Conservation (phyloP, 1,140 invertebrate species). For the Drosophila guanche region DNA sequence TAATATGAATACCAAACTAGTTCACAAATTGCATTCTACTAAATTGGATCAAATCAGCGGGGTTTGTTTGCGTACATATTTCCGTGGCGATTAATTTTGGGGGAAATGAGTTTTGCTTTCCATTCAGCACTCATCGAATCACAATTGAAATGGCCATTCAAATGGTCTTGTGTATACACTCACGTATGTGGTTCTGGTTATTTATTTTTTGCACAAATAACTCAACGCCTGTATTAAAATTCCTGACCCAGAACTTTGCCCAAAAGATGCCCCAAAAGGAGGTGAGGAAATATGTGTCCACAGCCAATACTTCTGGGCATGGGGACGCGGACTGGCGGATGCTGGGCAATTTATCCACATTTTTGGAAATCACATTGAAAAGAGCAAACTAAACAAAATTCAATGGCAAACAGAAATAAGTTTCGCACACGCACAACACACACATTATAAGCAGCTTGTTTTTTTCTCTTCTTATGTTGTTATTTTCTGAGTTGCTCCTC, state of each 20-base stretch:
- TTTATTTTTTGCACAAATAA: conserved; percentile 15
- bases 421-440: not conserved
- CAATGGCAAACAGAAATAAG: conserved; percentile 5
- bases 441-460: conserved; percentile 16
- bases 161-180: not conserved
- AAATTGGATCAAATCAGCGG: conserved; percentile 21
- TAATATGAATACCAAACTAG: too few species aligned
- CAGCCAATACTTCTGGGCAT: not conserved
- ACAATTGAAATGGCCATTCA: conserved; percentile 3
- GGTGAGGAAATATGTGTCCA: conserved; percentile 11
- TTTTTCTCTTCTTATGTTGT: conserved; percentile 10
- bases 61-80: conserved; percentile 22
- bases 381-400: conserved; percentile 25
- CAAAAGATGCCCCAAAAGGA: conserved; percentile 2
- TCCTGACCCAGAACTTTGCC: conserved; percentile 4
- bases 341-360: conserved; percentile 6
- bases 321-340: not conserved
- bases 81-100: conserved; percentile 4
- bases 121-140: conserved; percentile 8
- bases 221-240: conserved; percentile 20
- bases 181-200: not conserved
- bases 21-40: not conserved
- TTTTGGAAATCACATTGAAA: conserved; percentile 4
- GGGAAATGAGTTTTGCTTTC: conserved; percentile 24
- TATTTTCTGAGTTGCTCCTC: conserved; percentile 8